phyloP scores from a whole-genome alignment of 2,888 invertebrate species.

The Drosophila imparisetae region DNA sequence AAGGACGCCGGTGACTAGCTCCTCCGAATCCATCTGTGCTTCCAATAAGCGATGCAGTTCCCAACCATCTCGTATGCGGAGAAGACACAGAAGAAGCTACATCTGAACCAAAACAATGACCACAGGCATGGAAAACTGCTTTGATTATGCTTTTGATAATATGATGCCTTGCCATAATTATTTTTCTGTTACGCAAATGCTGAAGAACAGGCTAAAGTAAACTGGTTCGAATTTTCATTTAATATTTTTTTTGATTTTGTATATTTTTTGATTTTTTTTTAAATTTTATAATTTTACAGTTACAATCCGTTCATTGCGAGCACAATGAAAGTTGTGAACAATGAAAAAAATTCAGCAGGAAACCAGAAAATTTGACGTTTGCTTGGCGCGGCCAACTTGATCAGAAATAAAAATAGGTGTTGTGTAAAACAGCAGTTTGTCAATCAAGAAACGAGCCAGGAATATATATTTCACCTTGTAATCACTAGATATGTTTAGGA shows the following conservation, averaged over 20 bases:
- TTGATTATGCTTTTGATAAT: too few relatives aligned
- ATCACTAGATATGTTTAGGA: background rate
- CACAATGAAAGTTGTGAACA: slow-evolving; percentile 1
- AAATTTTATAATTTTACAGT: slow-evolving; percentile 7
- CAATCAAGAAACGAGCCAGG: background rate
- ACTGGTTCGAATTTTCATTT: too few relatives aligned
- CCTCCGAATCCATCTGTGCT: too few relatives aligned
- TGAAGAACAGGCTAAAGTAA: too few relatives aligned
- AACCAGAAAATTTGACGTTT: background rate
- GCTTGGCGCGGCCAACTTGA: slow-evolving; percentile 44
- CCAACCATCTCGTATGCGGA: too few relatives aligned
- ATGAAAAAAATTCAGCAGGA: background rate
- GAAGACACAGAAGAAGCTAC: too few relatives aligned
- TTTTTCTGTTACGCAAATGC: too few relatives aligned
- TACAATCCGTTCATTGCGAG: slow-evolving; percentile 7
- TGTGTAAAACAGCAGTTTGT: background rate
- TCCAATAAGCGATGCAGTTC: too few relatives aligned
- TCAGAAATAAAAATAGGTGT: background rate
- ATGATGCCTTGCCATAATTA: too few relatives aligned
- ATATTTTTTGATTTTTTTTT: background rate
- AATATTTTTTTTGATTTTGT: background rate
- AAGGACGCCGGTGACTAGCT: too few relatives aligned
- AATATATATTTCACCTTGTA: background rate
- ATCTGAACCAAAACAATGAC: too few relatives aligned
- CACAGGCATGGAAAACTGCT: too few relatives aligned